Conservation (phyloP, 2,113 vertebrate species). For the Ophiodon elongatus region DNA sequence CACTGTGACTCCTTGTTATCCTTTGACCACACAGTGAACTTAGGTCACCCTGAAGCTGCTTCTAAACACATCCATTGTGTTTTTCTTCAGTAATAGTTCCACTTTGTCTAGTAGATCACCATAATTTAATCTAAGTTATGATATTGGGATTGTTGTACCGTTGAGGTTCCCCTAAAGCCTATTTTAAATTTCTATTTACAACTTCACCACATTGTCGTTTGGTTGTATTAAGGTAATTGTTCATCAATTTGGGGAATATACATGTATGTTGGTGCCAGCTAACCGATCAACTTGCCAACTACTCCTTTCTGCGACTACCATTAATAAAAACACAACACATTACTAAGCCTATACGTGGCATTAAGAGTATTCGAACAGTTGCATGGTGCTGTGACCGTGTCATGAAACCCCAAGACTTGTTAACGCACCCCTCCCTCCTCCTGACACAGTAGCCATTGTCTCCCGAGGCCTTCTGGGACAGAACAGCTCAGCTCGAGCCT, state of each 20-base stretch:
- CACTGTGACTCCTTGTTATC: slow-evolving; percentile 22
- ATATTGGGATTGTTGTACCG: not conserved
- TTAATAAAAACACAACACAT: not conserved
- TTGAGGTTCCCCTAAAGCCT: not conserved
- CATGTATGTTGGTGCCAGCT: not conserved
- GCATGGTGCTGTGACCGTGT: slow-evolving; percentile 49
- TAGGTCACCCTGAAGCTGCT: slow-evolving; percentile 37
- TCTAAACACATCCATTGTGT: slow-evolving; percentile 8
- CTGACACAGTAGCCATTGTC: slow-evolving; percentile 84
- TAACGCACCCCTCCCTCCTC: slow-evolving; percentile 49
- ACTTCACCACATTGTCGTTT: not conserved
- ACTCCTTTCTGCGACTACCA: not conserved
- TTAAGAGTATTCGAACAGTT: slow-evolving; percentile 28
- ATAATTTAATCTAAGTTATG: not conserved
- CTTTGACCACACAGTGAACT: slow-evolving; percentile 34
- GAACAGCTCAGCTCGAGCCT: slow-evolving; percentile 84
- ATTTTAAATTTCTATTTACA: not conserved
- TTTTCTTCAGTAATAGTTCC: not conserved
- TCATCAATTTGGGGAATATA: not conserved
- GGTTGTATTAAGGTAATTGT: not conserved
- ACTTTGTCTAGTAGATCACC: not conserved
- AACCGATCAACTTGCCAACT: not conserved
- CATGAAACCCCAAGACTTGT: slow-evolving; percentile 60
- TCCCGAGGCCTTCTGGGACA: slow-evolving; percentile 73
- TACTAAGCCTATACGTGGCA: slow-evolving; percentile 22